A percentile compares a stretch with the other conserved stretches of the same genome.
Evolutionary conservation across 2,113 vertebrate species (phyloP).

Genomic region (Leptobrachium ailaonicum): DNA sequence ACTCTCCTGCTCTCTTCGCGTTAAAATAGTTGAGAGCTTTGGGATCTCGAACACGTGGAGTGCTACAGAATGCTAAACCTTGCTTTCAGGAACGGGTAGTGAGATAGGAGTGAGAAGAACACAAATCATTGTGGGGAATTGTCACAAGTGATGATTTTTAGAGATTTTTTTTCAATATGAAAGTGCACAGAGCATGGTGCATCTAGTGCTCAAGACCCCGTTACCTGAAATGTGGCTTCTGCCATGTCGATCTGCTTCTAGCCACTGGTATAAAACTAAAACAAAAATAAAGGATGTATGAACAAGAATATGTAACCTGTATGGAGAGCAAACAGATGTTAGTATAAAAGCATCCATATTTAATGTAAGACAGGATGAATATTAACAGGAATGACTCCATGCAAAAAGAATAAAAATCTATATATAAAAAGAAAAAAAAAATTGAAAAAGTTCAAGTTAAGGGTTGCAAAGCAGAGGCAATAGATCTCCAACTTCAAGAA

Average conservation of each 20-base stretch:
- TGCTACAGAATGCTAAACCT: not conserved
- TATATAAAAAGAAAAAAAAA: too few relatives aligned
- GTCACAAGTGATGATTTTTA: slow-evolving; percentile 34
- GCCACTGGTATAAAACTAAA: slow-evolving; percentile 92
- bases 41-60: not conserved
- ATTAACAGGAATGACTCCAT: too few relatives aligned
- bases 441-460: too few relatives aligned
- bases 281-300: slow-evolving; percentile 70
- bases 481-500: too few relatives aligned
- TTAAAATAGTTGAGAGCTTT: too few relatives aligned
- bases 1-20: too few relatives aligned
- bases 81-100: not conserved
- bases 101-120: slow-evolving; percentile 23
- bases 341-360: slow-evolving; percentile 1
- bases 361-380: too few relatives aligned
- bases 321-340: slow-evolving; percentile 25
- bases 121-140: slow-evolving; percentile 47
- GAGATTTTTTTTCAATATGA: slow-evolving; percentile 36
- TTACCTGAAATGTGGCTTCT: slow-evolving; percentile 89
- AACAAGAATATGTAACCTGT: slow-evolving; percentile 61
- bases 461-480: too few relatives aligned
- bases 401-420: too few relatives aligned
- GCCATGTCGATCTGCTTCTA: slow-evolving; percentile 90
- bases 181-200: slow-evolving; percentile 31
- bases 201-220: slow-evolving; percentile 50